Evolutionary conservation across 1,140 invertebrate genomes (phyloP).

Genomic region (Drusus annulatus): DNA sequence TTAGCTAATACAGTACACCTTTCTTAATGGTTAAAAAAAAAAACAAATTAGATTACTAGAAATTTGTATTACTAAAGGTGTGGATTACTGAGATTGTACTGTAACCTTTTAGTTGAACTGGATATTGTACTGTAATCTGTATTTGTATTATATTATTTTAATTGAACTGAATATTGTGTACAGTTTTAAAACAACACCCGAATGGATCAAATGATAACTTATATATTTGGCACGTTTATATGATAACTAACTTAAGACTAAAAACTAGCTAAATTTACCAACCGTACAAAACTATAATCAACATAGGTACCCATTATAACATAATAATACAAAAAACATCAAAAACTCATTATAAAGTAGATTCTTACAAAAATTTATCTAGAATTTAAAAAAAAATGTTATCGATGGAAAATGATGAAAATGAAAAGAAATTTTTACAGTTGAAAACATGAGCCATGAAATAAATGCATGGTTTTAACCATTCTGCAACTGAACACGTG

Average conservation of each 20-base stretch:
- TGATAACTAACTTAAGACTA: neutral
- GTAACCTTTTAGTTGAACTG: neutral
- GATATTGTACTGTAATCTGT: neutral
- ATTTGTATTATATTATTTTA: neutral
- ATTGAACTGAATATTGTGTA: neutral
- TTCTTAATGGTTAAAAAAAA: neutral
- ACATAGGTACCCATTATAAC: neutral
- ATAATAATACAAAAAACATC: neutral
- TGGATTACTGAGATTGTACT: neutral
- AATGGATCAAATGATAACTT: constrained; percentile 2
- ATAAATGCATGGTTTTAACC: too few species aligned
- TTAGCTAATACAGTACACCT: neutral
- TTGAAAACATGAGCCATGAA: too few species aligned
- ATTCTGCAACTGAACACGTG: too few species aligned
- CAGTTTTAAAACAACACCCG: too few species aligned
- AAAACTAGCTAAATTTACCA: neutral
- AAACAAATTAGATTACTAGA: too few species aligned
- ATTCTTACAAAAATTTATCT: too few species aligned
- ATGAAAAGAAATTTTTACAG: too few species aligned
- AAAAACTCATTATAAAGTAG: neutral
- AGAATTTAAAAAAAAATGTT: too few species aligned
- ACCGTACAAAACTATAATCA: neutral
- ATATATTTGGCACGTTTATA: constrained; percentile 32
- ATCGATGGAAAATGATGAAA: too few species aligned
- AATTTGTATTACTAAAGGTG: too few species aligned